phyloP scores from a whole-genome alignment of 2,888 invertebrate genomes.

The Drosophila koepferae region DNA sequence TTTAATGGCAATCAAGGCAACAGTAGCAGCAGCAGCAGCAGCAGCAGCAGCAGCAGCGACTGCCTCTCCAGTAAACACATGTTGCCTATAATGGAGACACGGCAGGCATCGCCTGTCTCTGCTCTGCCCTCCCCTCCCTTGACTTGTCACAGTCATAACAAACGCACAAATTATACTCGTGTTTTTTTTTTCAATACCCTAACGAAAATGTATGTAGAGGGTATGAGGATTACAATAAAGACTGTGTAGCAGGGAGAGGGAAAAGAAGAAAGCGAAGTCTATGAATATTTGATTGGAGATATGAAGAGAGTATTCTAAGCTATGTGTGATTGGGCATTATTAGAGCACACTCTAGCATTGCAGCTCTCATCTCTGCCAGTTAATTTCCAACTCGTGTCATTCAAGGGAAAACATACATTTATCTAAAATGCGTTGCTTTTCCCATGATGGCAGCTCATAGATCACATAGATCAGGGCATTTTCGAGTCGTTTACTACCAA shows the following conservation, averaged over 20 bases:
- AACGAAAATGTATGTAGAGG: background rate
- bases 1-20: conserved; percentile 76
- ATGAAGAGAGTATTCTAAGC: background rate
- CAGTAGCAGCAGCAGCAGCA: conserved; percentile 17
- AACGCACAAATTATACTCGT: conserved; percentile 51
- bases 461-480: conserved; percentile 1
- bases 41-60: background rate
- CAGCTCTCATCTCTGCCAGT: background rate
- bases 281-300: background rate
- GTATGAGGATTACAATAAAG: background rate
- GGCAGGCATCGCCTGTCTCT: conserved; percentile 5
- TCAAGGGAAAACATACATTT: too few relatives aligned
- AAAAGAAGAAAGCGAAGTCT: background rate
- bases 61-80: conserved; percentile 29
- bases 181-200: conserved; percentile 13
- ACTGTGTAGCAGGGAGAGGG: background rate
- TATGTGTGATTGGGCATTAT: background rate
- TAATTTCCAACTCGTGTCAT: too few relatives aligned
- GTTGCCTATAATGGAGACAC: conserved; percentile 45
- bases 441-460: background rate
- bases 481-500: background rate
- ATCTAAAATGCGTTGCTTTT: too few relatives aligned
- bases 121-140: background rate
- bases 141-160: conserved; percentile 54
- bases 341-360: background rate